Evolutionary conservation across 2,888 invertebrate genomes (phyloP).

Genomic region (Meghimatium bilineatum): DNA sequence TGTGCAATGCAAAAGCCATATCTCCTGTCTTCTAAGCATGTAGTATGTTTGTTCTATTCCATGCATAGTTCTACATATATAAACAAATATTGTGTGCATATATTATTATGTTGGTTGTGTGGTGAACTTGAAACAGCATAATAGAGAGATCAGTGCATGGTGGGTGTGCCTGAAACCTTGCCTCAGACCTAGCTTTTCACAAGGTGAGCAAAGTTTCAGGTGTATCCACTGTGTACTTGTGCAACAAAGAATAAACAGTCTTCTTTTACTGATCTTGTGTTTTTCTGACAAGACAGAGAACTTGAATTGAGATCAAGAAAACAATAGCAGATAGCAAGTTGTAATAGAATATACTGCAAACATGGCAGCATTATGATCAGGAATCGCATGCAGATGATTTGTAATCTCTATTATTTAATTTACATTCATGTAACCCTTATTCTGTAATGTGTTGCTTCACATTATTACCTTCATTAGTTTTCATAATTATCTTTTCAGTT

Average conservation of each 20-base stretch:
- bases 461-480: background rate
- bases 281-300: background rate
- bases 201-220: slow-evolving; percentile 79
- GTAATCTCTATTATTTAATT: background rate
- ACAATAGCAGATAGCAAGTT: background rate
- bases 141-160: slow-evolving; percentile 16
- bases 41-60: background rate
- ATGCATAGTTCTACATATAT: background rate
- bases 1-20: background rate
- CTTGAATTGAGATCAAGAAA: background rate
- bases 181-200: slow-evolving; percentile 73
- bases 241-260: slow-evolving; percentile 38
- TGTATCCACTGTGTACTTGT: slow-evolving; percentile 63
- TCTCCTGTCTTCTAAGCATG: background rate
- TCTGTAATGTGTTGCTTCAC: background rate
- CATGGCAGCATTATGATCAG: background rate
- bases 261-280: background rate
- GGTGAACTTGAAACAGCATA: background rate
- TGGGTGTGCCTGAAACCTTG: slow-evolving; percentile 75
- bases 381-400: background rate
- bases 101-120: background rate
- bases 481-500: slow-evolving; percentile 21
- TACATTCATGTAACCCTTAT: background rate
- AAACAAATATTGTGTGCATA: background rate
- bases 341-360: background rate